Evolutionary conservation across 2,113 vertebrate species (phyloP).

Genomic region (Cynopterus brachyotis): DNA sequence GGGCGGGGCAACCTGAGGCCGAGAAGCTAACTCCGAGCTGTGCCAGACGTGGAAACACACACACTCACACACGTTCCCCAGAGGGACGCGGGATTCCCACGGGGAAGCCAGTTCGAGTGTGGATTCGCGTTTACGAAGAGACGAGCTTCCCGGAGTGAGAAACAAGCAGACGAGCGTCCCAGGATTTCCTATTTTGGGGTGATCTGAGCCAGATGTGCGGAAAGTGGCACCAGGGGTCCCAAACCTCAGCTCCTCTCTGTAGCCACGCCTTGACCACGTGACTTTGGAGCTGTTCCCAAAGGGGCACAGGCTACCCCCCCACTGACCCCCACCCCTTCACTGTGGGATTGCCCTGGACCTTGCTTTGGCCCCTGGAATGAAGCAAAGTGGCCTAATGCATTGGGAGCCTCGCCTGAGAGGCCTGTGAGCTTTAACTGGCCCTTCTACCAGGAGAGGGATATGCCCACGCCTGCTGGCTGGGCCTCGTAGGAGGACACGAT

Average conservation of each 20-base stretch:
- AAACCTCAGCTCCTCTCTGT: neutral
- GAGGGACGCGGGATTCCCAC: neutral
- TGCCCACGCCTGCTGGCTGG: too few relatives aligned
- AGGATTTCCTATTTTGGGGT: neutral
- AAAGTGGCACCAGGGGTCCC: neutral
- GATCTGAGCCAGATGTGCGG: neutral
- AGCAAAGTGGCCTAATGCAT: too few relatives aligned
- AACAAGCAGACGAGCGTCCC: neutral
- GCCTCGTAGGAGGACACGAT: fast-evolving
- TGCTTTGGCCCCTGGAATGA: neutral
- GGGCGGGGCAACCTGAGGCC: neutral
- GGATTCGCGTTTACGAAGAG: neutral
- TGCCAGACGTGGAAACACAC: neutral
- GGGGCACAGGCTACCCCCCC: neutral
- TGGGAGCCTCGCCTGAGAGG: neutral
- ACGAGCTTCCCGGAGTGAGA: neutral
- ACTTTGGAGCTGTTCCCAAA: neutral
- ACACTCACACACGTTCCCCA: neutral
- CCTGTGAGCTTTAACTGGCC: too few relatives aligned
- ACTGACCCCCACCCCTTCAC: neutral
- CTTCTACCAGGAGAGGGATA: neutral
- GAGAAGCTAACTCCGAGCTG: neutral
- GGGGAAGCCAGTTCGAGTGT: neutral
- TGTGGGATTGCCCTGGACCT: neutral
- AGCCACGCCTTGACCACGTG: neutral